A percentile compares a stretch with the other conserved stretches of the same genome.
These are phyloP conservation scores for Lepidurus apus DNA, from an alignment of 1,140 invertebrate genomes.

Conservation along the genomic window DNA sequence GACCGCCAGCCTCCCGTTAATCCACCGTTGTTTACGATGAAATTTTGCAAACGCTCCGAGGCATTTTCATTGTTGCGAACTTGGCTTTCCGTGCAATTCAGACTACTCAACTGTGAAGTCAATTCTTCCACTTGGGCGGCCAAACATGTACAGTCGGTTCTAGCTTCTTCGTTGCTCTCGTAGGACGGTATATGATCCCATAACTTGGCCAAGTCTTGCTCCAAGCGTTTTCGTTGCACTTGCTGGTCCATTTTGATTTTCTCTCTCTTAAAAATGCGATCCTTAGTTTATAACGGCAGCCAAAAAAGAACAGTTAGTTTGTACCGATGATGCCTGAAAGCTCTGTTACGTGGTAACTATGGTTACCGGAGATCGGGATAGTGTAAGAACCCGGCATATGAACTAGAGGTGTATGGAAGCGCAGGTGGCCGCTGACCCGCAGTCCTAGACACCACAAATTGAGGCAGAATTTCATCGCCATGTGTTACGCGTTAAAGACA, in stretches of 20 bases:
- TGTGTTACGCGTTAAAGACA: neutral
- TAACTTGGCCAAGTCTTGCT: conserved; percentile 7
- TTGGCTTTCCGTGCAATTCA: neutral
- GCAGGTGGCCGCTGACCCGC: neutral
- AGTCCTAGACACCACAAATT: neutral
- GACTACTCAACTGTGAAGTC: neutral
- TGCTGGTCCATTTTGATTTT: neutral
- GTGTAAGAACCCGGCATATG: neutral
- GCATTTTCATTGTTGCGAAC: conserved; percentile 13
- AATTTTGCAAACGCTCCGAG: conserved; percentile 26
- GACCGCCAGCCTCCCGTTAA: conserved; percentile 30
- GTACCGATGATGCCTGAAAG: neutral
- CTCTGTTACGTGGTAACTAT: neutral
- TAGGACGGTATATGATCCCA: conserved; percentile 6
- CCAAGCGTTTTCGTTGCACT: conserved; percentile 6
- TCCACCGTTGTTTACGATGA: conserved; percentile 28
- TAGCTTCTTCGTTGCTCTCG: neutral
- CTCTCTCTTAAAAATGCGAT: neutral
- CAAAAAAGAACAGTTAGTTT: neutral
- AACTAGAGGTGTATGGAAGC: neutral
- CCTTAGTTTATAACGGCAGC: neutral
- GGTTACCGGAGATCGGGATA: neutral
- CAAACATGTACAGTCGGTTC: neutral
- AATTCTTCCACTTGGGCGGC: conserved; percentile 17
- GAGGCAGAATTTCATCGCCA: neutral